These are phyloP conservation scores for Drosophila buzzatii DNA, from an alignment of 2,888 invertebrate species.

Conservation along the genomic window DNA sequence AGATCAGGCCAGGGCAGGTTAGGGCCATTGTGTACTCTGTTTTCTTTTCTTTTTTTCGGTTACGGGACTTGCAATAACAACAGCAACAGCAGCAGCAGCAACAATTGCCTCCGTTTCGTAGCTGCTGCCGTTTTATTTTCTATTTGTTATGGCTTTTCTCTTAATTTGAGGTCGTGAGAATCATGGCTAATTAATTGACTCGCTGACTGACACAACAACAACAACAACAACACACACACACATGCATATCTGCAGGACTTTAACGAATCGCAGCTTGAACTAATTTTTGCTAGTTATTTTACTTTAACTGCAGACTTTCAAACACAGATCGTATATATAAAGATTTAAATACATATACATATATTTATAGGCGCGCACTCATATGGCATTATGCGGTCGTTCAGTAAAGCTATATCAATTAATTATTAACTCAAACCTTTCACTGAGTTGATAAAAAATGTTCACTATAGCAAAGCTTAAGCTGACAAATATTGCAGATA, in stretches of 20 bases:
- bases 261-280: slow-evolving; percentile 4
- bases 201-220: slow-evolving; percentile 54
- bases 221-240: slow-evolving; percentile 25
- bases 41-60: slow-evolving; percentile 8
- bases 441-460: neutral
- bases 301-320: slow-evolving; percentile 18
- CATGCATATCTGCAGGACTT: slow-evolving; percentile 19
- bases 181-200: slow-evolving; percentile 84
- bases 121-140: slow-evolving; percentile 69
- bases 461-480: neutral
- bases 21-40: slow-evolving; percentile 68
- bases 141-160: slow-evolving; percentile 82
- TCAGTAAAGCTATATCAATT: neutral
- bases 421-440: neutral
- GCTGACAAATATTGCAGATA: neutral
- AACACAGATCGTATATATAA: neutral
- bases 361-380: neutral
- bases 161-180: slow-evolving; percentile 84
- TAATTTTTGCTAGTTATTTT: slow-evolving; percentile 13
- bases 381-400: neutral
- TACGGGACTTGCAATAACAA: slow-evolving; percentile 25
- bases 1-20: slow-evolving; percentile 62
- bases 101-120: slow-evolving; percentile 61
- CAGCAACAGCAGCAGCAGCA: slow-evolving; percentile 27
- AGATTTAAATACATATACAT: neutral